These are phyloP conservation scores for Alsophila aescularia DNA, from an alignment of 2,888 invertebrate species.

Conservation along the genomic window DNA sequence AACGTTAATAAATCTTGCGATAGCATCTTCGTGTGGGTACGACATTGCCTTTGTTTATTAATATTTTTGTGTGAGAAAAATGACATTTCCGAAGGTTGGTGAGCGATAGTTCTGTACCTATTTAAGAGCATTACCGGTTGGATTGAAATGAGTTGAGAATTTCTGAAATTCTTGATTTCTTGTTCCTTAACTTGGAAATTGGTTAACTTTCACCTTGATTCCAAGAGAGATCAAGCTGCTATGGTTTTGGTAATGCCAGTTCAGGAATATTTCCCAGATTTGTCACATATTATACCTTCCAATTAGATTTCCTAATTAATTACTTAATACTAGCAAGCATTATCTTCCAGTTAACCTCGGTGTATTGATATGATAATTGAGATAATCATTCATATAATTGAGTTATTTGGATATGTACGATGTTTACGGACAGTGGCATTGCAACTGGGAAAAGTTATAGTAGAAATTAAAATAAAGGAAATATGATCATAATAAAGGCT, in stretches of 20 bases:
- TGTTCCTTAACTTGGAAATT: not conserved
- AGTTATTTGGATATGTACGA: too few species aligned
- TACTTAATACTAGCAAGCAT: too few species aligned
- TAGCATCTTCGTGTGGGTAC: constrained; percentile 50
- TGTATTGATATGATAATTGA: too few species aligned
- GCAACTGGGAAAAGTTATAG: too few species aligned
- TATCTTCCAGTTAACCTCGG: too few species aligned
- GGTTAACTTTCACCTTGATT: not conserved
- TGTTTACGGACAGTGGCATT: too few species aligned
- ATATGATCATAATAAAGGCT: too few species aligned
- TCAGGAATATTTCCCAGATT: not conserved
- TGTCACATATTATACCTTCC: not conserved
- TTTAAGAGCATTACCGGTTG: not conserved
- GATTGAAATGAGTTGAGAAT: constrained; percentile 4
- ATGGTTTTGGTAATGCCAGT: too few species aligned
- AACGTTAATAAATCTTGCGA: constrained; percentile 53
- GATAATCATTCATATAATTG: too few species aligned
- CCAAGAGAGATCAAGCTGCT: too few species aligned
- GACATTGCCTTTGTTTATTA: constrained; percentile 49
- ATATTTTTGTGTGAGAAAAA: constrained; percentile 49
- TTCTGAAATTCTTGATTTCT: constrained; percentile 12
- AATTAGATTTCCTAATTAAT: constrained; percentile 1
- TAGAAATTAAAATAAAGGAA: too few species aligned
- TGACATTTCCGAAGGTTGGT: constrained; percentile 43
- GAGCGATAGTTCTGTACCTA: constrained; percentile 7